phyloP scores from a whole-genome alignment of 2,797 vertebrate genomes.

The Nasua narica region DNA sequence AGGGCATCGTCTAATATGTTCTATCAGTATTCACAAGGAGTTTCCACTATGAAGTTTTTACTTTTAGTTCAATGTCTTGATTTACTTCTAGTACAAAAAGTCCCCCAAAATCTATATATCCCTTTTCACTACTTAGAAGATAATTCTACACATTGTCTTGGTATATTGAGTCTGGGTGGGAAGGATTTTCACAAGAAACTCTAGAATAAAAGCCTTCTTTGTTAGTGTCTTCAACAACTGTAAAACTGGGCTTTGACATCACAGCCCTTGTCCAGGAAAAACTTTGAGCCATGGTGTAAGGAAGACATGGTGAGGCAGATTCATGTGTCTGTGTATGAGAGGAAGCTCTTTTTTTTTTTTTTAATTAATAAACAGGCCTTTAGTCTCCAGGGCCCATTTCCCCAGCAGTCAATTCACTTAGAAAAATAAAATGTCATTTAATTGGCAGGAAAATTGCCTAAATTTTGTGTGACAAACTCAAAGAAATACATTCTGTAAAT shows the following conservation, averaged over 20 bases:
- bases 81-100: background rate
- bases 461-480: slow-evolving; percentile 60
- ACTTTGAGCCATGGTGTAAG: background rate
- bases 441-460: slow-evolving; percentile 71
- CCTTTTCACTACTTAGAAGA: background rate
- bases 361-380: slow-evolving; percentile 34
- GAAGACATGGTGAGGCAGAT: background rate
- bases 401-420: slow-evolving; percentile 39
- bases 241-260: background rate
- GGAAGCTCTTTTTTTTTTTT: background rate
- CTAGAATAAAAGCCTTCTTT: background rate
- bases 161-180: background rate
- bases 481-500: slow-evolving; percentile 42
- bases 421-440: slow-evolving; percentile 72
- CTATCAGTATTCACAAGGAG: background rate
- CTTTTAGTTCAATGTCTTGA: background rate
- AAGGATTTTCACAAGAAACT: background rate
- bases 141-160: background rate
- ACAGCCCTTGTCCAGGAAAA: background rate
- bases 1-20: background rate
- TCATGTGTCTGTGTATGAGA: background rate
- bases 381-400: slow-evolving; percentile 23
- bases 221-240: background rate
- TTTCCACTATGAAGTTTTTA: background rate
- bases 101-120: background rate